Evolutionary conservation across 2,797 vertebrate species (phyloP).

Genomic region (Galagoides demidoff): DNA sequence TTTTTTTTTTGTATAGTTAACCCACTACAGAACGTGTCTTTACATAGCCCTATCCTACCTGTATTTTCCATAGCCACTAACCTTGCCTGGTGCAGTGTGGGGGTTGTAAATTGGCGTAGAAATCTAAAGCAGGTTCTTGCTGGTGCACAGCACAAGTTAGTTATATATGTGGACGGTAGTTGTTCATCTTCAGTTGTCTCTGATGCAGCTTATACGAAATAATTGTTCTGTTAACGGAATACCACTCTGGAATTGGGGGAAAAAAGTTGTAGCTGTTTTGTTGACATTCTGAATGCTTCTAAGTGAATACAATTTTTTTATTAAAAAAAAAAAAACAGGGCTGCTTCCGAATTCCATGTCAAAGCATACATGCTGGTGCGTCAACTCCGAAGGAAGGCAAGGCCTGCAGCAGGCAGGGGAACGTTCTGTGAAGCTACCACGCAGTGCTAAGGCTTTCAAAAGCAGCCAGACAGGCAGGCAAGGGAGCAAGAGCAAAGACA

Average conservation of each 20-base stretch:
- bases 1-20: constrained; percentile 99
- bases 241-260: too few relatives aligned
- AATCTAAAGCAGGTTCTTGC: constrained; percentile 92
- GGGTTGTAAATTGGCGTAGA: constrained; percentile 93
- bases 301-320: constrained; percentile 94
- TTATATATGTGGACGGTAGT: too few relatives aligned
- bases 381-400: not conserved
- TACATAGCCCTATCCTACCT: constrained; percentile 91
- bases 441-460: not conserved
- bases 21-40: constrained; percentile 96
- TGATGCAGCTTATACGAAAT: too few relatives aligned
- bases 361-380: not conserved
- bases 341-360: not conserved
- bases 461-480: not conserved
- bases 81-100: constrained; percentile 94
- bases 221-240: too few relatives aligned
- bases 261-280: constrained; percentile 87
- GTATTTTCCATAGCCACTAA: constrained; percentile 94
- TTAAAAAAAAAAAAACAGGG: not conserved
- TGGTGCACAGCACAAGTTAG: constrained; percentile 35
- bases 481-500: not conserved
- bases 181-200: too few relatives aligned
- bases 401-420: not conserved
- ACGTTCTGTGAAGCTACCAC: too few relatives aligned
- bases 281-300: constrained; percentile 96